A percentile compares a stretch with the other conserved stretches of the same genome.
Conservation (phyloP, 2,113 vertebrate species). For the Geococcyx californianus region DNA sequence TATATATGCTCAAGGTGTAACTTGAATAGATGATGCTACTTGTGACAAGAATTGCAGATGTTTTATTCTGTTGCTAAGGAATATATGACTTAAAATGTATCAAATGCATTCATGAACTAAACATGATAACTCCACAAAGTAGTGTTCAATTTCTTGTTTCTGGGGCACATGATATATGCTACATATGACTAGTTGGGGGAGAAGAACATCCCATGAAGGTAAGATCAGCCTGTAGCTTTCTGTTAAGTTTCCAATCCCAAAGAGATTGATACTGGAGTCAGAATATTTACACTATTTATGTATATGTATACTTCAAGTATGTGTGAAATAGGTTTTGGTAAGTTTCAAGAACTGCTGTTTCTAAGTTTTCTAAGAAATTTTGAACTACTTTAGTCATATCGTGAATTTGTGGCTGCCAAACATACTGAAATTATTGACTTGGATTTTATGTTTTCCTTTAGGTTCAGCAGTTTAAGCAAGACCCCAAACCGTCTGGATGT, state of each 20-base stretch:
- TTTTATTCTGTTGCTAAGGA: neutral
- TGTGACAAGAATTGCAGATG: neutral
- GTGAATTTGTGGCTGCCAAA: neutral
- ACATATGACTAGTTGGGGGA: neutral
- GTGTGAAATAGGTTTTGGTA: neutral
- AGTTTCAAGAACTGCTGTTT: neutral
- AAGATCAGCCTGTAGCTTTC: neutral
- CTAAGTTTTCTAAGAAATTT: neutral
- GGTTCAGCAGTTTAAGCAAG: conserved; percentile 96
- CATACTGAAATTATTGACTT: neutral
- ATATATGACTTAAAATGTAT: neutral
- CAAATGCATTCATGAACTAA: neutral
- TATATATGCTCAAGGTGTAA: neutral
- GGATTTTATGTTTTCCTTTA: conserved; percentile 54
- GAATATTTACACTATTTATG: neutral
- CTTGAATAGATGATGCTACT: neutral
- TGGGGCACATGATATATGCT: fast-evolving
- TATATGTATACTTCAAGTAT: neutral
- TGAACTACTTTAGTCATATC: neutral
- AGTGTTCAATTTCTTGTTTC: neutral
- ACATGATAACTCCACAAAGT: neutral
- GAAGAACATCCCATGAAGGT: neutral
- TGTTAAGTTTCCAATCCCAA: neutral
- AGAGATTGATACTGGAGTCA: neutral
- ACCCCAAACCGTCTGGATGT: conserved; percentile 90